A percentile compares a stretch with the other conserved stretches of the same genome.
Conservation (phyloP, 2,113 vertebrate genomes). For the Bubo scandiacus region DNA sequence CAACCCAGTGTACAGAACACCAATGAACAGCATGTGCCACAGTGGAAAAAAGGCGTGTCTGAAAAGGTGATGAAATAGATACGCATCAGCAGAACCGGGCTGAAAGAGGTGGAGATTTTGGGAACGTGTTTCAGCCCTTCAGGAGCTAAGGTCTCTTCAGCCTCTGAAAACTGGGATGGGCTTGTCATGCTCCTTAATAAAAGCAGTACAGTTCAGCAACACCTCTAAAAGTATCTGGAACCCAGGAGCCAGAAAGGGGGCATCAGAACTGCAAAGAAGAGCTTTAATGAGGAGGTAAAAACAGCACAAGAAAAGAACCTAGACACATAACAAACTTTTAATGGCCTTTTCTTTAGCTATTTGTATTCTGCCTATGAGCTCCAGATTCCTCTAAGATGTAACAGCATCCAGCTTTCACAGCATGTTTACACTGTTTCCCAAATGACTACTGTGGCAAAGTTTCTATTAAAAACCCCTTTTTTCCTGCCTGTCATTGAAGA, state of each 20-base stretch:
- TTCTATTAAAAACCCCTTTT: background rate
- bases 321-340: background rate
- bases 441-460: background rate
- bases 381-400: background rate
- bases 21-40: background rate
- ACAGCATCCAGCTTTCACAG: background rate
- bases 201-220: background rate
- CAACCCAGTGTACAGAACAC: accelerated
- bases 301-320: background rate
- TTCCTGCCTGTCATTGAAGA: background rate
- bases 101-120: background rate
- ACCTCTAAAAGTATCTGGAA: background rate
- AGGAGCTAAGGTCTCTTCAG: background rate
- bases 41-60: background rate
- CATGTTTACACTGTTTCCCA: background rate
- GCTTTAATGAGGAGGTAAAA: background rate
- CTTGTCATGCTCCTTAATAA: background rate
- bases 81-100: background rate
- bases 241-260: background rate
- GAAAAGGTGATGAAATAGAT: background rate
- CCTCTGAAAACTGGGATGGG: background rate
- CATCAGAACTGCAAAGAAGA: background rate
- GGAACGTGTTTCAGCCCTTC: accelerated
- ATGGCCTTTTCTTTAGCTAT: background rate
- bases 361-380: background rate